Evolutionary conservation across 1,140 invertebrate genomes (phyloP), one percentile per base, ranked within the genome.

Genomic region (Pantala flavescens): DNA sequence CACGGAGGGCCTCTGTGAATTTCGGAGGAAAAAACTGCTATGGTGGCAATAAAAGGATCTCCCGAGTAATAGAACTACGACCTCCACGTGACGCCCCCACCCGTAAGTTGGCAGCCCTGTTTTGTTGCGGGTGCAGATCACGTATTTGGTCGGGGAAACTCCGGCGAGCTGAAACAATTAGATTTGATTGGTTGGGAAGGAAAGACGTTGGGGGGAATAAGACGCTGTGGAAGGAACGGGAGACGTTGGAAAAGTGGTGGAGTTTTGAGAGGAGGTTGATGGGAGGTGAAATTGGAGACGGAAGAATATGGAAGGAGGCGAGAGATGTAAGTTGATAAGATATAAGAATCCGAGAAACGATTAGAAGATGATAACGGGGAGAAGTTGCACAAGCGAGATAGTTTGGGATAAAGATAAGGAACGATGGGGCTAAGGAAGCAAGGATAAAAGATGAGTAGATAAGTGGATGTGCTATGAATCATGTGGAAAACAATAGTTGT

Each of bases 181-280:
- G 49, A 63, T 63, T 63, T 63, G 49, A 63, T 63, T 63, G 49
- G 49, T 63, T 63, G 49, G 49, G 49, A 63, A 63, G n/a, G 49
- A 63, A 63, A 63, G 49, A 63, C 49, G 49, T 21, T 21, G 49
- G 49, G 12, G n/a, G 49, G 14, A 12, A 21, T 19, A 63, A 21
- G 49, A 63, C 16, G n/a, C 14, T 16, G 49, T 3, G 14, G 49
- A 63, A 63, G 49, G 49, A 19, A 19, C n/a, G 12, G 12, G 49
- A 63, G 49, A 21, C 14, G 16, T 63, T 63, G 12, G 14, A 63
- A 63, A 21, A 21, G 49, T 63, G 5, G 49, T 21, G 49, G 49
- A 21, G 49, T 16, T 19, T 63, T 16, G 49, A 21, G 49, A 63
- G 49, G 12, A 63, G 49, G 49, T 3, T 63, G 49, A 21, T 19